Conservation (phyloP, 1,140 invertebrate species). For the Lordiphosa clarofinis region DNA sequence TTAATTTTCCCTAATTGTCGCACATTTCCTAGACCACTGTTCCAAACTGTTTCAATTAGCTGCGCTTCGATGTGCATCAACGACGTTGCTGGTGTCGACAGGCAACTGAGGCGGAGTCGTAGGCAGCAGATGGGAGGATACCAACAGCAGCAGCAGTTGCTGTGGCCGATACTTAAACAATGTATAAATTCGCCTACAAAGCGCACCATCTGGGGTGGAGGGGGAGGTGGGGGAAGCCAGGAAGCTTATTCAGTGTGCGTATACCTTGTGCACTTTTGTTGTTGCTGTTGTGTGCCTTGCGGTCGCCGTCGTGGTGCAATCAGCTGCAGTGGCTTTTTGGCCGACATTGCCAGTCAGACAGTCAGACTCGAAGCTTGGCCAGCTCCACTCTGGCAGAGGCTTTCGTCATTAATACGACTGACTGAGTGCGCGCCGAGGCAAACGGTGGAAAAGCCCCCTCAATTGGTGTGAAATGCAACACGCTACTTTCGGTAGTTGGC, state of each 20-base stretch:
- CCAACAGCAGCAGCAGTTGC: slow-evolving; percentile 28
- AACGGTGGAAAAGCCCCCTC: slow-evolving; percentile 45
- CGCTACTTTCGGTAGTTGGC: slow-evolving; percentile 21
- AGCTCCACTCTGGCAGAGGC: slow-evolving; percentile 26
- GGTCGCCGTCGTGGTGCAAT: slow-evolving; percentile 69
- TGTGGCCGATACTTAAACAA: slow-evolving; percentile 73
- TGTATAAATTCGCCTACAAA: slow-evolving; percentile 75
- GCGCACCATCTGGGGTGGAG: background rate
- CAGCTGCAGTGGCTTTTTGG: slow-evolving; percentile 73
- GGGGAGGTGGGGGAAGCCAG: background rate
- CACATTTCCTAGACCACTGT: slow-evolving; percentile 39
- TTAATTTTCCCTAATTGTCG: background rate
- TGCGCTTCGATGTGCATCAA: slow-evolving; percentile 73
- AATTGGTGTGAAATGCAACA: slow-evolving; percentile 77
- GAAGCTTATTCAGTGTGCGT: slow-evolving; percentile 41
- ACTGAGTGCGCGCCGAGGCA: slow-evolving; percentile 66
- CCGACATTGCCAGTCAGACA: slow-evolving; percentile 42
- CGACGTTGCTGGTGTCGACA: slow-evolving; percentile 64
- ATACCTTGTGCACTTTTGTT: slow-evolving; percentile 34
- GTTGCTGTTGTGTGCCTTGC: slow-evolving; percentile 41
- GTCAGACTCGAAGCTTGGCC: background rate
- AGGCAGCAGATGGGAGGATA: slow-evolving; percentile 7
- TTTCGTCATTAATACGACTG: slow-evolving; percentile 73
- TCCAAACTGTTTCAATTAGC: slow-evolving; percentile 67
- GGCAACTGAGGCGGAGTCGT: slow-evolving; percentile 25